Evolutionary conservation across 2,888 invertebrate genomes (phyloP), one percentile per base, ranked within the genome.

Genomic region (Orthonychiurus folsomi): DNA sequence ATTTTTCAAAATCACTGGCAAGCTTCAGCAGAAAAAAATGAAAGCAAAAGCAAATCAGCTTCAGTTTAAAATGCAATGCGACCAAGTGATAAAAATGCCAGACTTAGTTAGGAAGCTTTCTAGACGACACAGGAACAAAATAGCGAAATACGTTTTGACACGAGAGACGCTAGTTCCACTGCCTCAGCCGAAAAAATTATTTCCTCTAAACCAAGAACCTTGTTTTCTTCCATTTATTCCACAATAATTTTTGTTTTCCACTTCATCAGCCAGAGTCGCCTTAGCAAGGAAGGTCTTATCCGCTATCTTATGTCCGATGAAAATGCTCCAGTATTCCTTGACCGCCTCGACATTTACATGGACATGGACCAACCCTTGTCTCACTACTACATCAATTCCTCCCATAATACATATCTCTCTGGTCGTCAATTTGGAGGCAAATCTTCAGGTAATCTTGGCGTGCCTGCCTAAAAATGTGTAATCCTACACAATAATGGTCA

Each of bases 301-400:
- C 87, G 96, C 65, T 99, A 97, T 81, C 84, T 99, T 71, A 99
- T 99, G 95, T 97, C 97, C 0, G 99, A 99, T 78, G 99, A 99
- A 80, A 99, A 99, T 80, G 95, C 97, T 0, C 97, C 99, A 0
- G 97, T 99, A 68, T 99, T 99, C 80, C 82, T 99, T 71, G 99
- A 99, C 79, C 84, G 96, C n/a, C 81, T 97, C 72, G 96, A 96
- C 77, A 89, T 92, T 75, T 81, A 81, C 74, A 80, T 81, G 77
- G 97, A 99, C 71, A 97, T 99, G 99, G 97, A 99, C 77, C 95
- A 97, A 77, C 91, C 99, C 0, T 78, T 99, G 61, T 87, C 93
- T 9, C 97, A 99, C 77, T 99, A 99, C 80, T 99, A 96, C 80
- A 99, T 99, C 75, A 99, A 99, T 82, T 95, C 94, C 65, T 94